These are phyloP conservation scores for Neosilurus mollespiculum DNA, from an alignment of 2,797 vertebrate species.

Conservation along the genomic window DNA sequence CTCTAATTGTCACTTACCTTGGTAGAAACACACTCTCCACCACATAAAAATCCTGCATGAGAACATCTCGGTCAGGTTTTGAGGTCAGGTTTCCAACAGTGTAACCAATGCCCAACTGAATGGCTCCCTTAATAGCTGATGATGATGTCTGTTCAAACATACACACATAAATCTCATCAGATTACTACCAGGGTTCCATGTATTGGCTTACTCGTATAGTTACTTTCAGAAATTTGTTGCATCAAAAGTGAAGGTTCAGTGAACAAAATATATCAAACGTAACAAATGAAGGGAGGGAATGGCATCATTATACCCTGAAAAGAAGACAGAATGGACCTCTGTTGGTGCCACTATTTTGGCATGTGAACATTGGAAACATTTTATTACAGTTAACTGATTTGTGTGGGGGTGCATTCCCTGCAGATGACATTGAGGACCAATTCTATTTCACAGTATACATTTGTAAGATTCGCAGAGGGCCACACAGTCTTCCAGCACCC, in stretches of 20 bases:
- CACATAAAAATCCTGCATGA: conserved; percentile 99
- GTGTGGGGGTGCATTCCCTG: not conserved
- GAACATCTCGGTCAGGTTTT: conserved; percentile 95
- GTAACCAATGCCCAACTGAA: conserved; percentile 96
- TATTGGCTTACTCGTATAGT: not conserved
- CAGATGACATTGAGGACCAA: not conserved
- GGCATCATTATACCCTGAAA: not conserved
- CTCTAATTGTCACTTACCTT: conserved; percentile 76
- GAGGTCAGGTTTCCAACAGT: conserved; percentile 96
- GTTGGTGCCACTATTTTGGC: conserved; percentile 30
- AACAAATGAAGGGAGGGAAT: conserved; percentile 12
- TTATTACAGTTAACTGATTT: conserved; percentile 13
- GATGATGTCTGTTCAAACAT: conserved; percentile 84
- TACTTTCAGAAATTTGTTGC: not conserved
- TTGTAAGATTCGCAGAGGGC: conserved; percentile 5
- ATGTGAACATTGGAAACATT: conserved; percentile 31
- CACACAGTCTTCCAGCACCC: conserved; percentile 16
- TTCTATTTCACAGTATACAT: not conserved
- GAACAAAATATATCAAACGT: conserved; percentile 30
- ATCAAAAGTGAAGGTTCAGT: not conserved
- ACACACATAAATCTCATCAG: conserved; percentile 36
- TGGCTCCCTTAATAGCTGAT: conserved; percentile 93
- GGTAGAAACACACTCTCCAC: conserved; percentile 97
- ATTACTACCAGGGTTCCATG: not conserved
- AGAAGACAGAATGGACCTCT: conserved; percentile 24